These are phyloP conservation scores for Yponomeuta evonymella DNA, from an alignment of 2,888 invertebrate species.

Conservation along the genomic window DNA sequence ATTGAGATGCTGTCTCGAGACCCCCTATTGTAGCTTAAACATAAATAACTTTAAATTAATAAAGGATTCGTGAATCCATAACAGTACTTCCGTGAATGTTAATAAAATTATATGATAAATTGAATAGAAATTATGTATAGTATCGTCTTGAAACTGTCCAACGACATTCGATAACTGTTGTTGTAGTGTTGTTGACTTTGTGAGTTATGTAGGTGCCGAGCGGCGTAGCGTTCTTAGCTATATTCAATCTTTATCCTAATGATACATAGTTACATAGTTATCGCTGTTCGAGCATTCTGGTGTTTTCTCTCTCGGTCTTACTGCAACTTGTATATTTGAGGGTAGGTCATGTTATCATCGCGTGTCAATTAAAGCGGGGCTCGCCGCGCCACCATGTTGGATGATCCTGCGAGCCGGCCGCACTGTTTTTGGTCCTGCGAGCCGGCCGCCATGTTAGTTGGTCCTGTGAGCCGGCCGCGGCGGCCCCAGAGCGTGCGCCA, in stretches of 20 bases:
- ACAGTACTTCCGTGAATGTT: slow-evolving; percentile 39
- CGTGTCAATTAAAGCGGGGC: slow-evolving; percentile 61
- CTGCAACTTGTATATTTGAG: slow-evolving; percentile 52
- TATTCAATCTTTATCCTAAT: slow-evolving; percentile 60
- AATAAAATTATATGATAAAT: slow-evolving; percentile 28
- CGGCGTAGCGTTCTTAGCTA: slow-evolving; percentile 47
- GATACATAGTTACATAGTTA: slow-evolving; percentile 40
- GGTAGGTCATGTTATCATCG: slow-evolving; percentile 66
- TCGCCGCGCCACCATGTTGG: slow-evolving; percentile 25
- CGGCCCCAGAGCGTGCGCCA: not conserved
- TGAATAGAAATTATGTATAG: slow-evolving; percentile 29
- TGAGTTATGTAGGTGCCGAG: slow-evolving; percentile 65
- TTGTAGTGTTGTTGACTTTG: slow-evolving; percentile 53
- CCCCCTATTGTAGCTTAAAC: slow-evolving; percentile 10
- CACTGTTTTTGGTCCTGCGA: not conserved
- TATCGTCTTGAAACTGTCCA: slow-evolving; percentile 46
- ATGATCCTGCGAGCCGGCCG: not conserved
- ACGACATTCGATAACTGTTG: slow-evolving; percentile 41
- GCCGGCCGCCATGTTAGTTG: not conserved
- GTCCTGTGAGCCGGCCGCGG: not conserved
- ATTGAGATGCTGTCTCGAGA: slow-evolving; percentile 41
- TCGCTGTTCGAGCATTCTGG: slow-evolving; percentile 60
- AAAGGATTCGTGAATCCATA: slow-evolving; percentile 35
- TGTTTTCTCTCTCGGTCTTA: slow-evolving; percentile 58
- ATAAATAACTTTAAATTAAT: slow-evolving; percentile 3